Conservation (phyloP, 2,888 invertebrate genomes). For the Brachyopa scutellaris region DNA sequence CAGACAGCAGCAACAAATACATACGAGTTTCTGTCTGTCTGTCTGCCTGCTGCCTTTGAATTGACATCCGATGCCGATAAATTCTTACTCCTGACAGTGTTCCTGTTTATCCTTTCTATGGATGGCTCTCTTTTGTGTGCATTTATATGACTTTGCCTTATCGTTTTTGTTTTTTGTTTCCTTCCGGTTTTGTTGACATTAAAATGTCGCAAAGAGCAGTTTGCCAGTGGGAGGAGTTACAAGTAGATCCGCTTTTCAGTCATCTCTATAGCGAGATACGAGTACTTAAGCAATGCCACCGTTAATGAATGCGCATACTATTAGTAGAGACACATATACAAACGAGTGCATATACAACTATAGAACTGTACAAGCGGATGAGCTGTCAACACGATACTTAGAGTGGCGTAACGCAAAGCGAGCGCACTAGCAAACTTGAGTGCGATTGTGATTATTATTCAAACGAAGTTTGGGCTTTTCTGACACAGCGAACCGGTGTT, state of each 20-base stretch:
- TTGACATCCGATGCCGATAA: slow-evolving; percentile 58
- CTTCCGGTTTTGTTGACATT: slow-evolving; percentile 61
- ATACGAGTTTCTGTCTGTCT: neutral
- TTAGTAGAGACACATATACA: slow-evolving; percentile 57
- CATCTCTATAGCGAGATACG: slow-evolving; percentile 35
- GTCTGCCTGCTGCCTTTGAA: slow-evolving; percentile 29
- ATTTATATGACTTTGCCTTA: slow-evolving; percentile 40
- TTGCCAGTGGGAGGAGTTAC: neutral
- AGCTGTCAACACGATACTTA: neutral
- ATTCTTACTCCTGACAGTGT: slow-evolving; percentile 20
- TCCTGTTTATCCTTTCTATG: slow-evolving; percentile 18
- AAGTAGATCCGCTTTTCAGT: slow-evolving; percentile 10
- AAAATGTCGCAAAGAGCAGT: slow-evolving; percentile 47
- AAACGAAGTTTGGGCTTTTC: slow-evolving; percentile 59
- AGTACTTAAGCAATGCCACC: slow-evolving; percentile 44
- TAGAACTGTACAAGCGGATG: slow-evolving; percentile 8
- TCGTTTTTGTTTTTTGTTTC: slow-evolving; percentile 42
- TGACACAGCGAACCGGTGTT: slow-evolving; percentile 57
- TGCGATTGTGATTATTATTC: slow-evolving; percentile 55
- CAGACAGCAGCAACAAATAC: slow-evolving; percentile 6
- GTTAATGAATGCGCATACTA: slow-evolving; percentile 71
- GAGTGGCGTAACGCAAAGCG: neutral
- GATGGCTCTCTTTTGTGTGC: slow-evolving; percentile 40
- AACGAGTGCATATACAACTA: slow-evolving; percentile 14
- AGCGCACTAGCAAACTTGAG: slow-evolving; percentile 10